Base-by-base conservation (phyloP, 92 coral and sea anemone species). In the Paramuricea clavata region DNA sequence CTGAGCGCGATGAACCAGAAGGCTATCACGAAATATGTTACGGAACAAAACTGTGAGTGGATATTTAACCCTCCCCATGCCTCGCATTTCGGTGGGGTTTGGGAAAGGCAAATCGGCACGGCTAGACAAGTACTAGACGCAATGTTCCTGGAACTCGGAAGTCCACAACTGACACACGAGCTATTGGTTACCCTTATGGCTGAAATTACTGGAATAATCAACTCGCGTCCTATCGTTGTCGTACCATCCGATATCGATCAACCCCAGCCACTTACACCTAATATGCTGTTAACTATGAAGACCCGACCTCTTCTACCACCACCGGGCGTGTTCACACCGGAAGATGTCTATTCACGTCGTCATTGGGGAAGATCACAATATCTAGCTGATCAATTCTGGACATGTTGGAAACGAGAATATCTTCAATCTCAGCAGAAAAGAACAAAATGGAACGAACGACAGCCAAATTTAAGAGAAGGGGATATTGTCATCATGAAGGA, bases 401-500 rank as follows among this genome's bases (percentile, higher is more conserved):
- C 43, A 67, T 32, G 74, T 67, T 67, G n/a, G n/a, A n/a, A n/a
- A n/a, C n/a, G n/a, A n/a, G n/a, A n/a, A n/a, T n/a, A 25, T 34
- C 74, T 67, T 5, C 74, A 67, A 34, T 67, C 33, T 17, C 74
- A 67, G 10, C 74, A 67, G 74, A 71, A 16, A 35, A 42, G 77
- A 42, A 10, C 49, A 16, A 71, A 71, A 35, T 71, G 77, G 54
- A 71, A 71, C 49, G 54, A 71, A 71, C 19, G 10, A 16, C 49
- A 32, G 49, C 49, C 77, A 71, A 71, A 71, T 71, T 2, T 71
- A n/a, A 71, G 16, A 71, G 77, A 71, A 42, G 49, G 50, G 2
- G 49, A 71, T 71, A 71, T 71, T 31, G 50, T 71, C 49, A 71
- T 71, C 30, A 13, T 71, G 54, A 71, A 71, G 30, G 77, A 71